Conservation (phyloP, 2,888 invertebrate species). For the Hypselothyrea guttata region DNA sequence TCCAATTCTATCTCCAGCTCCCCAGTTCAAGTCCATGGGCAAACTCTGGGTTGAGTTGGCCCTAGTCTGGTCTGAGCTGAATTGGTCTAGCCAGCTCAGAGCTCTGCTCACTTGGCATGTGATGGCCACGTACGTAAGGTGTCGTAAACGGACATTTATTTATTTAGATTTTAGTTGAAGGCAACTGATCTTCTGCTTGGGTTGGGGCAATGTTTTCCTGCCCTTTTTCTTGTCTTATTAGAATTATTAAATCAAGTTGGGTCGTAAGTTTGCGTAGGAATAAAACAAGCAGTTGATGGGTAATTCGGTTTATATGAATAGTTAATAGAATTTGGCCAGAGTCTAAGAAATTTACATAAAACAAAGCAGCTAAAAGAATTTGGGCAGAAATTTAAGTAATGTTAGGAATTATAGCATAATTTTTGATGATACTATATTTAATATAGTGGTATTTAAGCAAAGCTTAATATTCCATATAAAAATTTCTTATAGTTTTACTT, state of each 20-base stretch:
- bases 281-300: constrained; percentile 1
- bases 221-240: constrained; percentile 31
- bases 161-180: constrained; percentile 66
- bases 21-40: no score
- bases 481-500: no score
- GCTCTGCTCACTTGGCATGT: constrained; percentile 2
- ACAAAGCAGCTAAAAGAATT: no score
- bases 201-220: constrained; percentile 11
- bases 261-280: not conserved
- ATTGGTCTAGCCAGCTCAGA: constrained; percentile 6
- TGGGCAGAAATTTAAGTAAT: no score
- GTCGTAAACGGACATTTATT: constrained; percentile 70
- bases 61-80: constrained; percentile 6
- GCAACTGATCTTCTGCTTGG: constrained; percentile 34
- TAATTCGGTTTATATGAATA: constrained; percentile 7
- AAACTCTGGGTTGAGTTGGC: no score
- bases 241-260: constrained; percentile 60
- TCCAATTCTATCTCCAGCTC: no score
- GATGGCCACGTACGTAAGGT: constrained; percentile 56
- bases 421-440: no score
- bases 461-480: no score
- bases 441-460: no score
- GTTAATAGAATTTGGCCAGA: constrained; percentile 1
- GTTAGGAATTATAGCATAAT: no score
- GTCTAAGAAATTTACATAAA: not conserved